Evolutionary conservation across 30 jellyfish, hydroid and myxozoan genomes (phyloP).

Genomic region (Aurelia aurita): DNA sequence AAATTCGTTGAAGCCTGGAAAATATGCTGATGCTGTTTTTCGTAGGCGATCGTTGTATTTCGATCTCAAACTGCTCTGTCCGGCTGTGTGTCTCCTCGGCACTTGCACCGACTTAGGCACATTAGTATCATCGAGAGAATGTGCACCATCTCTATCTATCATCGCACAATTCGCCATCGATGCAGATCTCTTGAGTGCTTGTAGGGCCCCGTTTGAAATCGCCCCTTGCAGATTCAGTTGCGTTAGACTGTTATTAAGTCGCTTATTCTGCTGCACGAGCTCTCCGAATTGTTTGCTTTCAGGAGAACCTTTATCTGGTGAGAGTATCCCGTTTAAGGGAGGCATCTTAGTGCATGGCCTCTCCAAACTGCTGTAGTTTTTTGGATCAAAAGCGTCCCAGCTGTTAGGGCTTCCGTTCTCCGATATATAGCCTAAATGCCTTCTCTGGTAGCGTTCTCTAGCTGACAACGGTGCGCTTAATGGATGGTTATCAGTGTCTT

Average conservation of each 20-base stretch:
- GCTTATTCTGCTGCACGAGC: conserved; percentile 8
- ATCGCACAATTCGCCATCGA: conserved; percentile 20
- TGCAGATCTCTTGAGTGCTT: conserved; percentile 43
- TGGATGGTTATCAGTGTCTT: not conserved
- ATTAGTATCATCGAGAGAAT: not conserved
- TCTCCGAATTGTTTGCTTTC: conserved; percentile 10
- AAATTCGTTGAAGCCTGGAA: not conserved
- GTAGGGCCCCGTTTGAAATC: conserved; percentile 51
- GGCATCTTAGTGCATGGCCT: not conserved
- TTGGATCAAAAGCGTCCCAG: conserved; percentile 20
- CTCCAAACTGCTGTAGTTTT: conserved; percentile 15
- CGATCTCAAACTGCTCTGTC: not conserved
- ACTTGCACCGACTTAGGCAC: not conserved
- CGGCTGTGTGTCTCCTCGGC: not conserved
- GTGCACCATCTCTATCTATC: not conserved
- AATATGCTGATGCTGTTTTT: not conserved
- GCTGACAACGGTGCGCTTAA: not conserved
- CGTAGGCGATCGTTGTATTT: not conserved
- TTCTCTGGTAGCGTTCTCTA: conserved; percentile 5
- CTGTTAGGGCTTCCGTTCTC: conserved; percentile 4
- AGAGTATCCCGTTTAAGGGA: too few species aligned
- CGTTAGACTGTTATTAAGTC: conserved; percentile 43
- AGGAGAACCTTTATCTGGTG: not conserved
- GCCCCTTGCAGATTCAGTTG: conserved; percentile 69
- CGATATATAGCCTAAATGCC: conserved; percentile 37